Conservation (phyloP, 1,140 invertebrate genomes). For the Stenopsyche tienmushanensis region DNA sequence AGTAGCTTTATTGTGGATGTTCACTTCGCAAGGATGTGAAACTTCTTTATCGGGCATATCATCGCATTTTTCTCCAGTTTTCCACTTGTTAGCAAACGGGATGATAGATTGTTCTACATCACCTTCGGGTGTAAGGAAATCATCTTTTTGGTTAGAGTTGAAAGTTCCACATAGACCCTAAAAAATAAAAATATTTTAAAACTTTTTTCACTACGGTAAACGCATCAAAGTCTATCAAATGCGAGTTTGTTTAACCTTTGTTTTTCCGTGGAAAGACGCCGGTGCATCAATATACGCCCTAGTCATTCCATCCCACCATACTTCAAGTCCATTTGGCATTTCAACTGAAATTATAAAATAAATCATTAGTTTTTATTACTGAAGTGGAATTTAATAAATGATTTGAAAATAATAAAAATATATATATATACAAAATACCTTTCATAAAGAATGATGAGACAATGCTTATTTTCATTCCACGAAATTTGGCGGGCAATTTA, state of each 20-base stretch:
- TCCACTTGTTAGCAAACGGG: slow-evolving; percentile 88
- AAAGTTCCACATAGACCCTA: slow-evolving; percentile 88
- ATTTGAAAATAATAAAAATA: slow-evolving; percentile 4
- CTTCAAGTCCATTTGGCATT: slow-evolving; percentile 71
- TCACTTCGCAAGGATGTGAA: slow-evolving; percentile 69
- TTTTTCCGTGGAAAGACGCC: slow-evolving; percentile 66
- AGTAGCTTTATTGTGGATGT: slow-evolving; percentile 65
- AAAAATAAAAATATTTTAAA: neutral
- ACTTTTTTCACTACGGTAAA: too few species aligned
- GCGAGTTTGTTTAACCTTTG: slow-evolving; percentile 56
- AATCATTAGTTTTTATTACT: too few species aligned
- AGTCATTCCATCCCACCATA: slow-evolving; percentile 84
- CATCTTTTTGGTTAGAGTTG: slow-evolving; percentile 82
- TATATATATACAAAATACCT: slow-evolving; percentile 48
- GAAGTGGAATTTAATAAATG: too few species aligned
- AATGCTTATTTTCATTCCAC: slow-evolving; percentile 62
- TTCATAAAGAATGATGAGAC: slow-evolving; percentile 76
- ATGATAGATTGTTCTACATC: slow-evolving; percentile 74
- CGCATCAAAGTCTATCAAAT: too few species aligned
- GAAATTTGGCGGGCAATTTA: slow-evolving; percentile 64
- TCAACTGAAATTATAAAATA: slow-evolving; percentile 58
- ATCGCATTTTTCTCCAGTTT: slow-evolving; percentile 72
- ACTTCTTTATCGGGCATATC: slow-evolving; percentile 56
- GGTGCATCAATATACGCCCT: slow-evolving; percentile 81
- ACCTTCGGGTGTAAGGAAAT: slow-evolving; percentile 83